phyloP scores from a whole-genome alignment of 2,113 vertebrate genomes.

The Engraulis encrasicolus region DNA sequence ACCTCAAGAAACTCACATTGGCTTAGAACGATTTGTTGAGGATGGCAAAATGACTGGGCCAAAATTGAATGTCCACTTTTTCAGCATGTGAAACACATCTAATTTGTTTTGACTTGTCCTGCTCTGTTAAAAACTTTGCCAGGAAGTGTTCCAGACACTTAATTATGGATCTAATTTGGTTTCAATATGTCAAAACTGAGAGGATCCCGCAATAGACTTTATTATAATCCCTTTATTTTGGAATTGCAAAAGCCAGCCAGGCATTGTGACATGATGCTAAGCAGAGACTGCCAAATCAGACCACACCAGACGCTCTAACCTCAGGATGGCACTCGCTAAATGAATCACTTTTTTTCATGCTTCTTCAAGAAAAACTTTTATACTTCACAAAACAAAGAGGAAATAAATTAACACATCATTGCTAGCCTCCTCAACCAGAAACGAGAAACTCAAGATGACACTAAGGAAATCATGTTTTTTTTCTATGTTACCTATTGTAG shows the following conservation, averaged over 20 bases:
- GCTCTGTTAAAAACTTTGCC: not conserved
- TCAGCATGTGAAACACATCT: not conserved
- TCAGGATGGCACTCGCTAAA: not conserved
- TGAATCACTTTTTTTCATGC: slow-evolving; percentile 14
- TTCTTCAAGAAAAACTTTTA: not conserved
- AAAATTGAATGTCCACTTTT: not conserved
- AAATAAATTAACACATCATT: not conserved
- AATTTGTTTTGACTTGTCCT: not conserved
- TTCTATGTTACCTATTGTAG: no score
- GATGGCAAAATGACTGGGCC: not conserved
- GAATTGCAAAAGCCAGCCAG: not conserved
- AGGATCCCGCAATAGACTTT: not conserved
- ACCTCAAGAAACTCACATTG: not conserved
- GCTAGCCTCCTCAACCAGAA: slow-evolving; percentile 19
- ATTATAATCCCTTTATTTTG: not conserved
- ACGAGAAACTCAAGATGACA: no score
- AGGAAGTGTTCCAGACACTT: not conserved
- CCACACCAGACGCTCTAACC: not conserved
- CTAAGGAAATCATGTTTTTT: no score
- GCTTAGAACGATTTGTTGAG: not conserved
- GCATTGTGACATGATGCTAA: not conserved
- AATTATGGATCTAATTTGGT: not conserved
- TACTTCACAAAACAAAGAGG: no score
- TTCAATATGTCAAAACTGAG: not conserved
- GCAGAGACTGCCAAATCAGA: not conserved